A percentile compares a stretch with the other conserved stretches of the same genome.
Conservation (phyloP, 2,113 vertebrate species). For the Gnathonemus echidnorhynchus region DNA sequence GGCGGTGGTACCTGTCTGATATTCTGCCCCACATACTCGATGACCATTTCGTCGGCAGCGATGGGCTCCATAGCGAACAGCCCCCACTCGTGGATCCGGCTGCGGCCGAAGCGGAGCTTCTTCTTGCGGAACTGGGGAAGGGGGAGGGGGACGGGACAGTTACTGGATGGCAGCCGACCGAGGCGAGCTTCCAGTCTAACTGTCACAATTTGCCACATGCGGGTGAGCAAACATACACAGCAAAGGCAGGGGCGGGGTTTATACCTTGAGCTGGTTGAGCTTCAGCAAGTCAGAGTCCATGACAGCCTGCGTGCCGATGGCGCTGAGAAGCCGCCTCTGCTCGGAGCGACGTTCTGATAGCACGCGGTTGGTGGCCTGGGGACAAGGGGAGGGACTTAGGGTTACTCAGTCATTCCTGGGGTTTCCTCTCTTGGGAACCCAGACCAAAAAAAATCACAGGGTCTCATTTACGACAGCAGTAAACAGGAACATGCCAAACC, state of each 20-base stretch:
- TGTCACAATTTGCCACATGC: neutral
- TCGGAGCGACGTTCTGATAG: slow-evolving; percentile 83
- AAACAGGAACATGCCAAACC: neutral
- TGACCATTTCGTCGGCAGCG: slow-evolving; percentile 93
- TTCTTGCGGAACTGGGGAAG: slow-evolving; percentile 82
- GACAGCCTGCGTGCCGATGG: slow-evolving; percentile 75
- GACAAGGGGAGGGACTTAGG: neutral
- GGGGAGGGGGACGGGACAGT: neutral
- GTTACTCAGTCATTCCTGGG: neutral
- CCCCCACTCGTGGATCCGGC: slow-evolving; percentile 91
- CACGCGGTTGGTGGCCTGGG: slow-evolving; percentile 72
- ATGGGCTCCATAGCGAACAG: slow-evolving; percentile 94
- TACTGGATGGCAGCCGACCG: neutral
- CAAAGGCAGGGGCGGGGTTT: neutral
- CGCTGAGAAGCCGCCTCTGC: slow-evolving; percentile 80
- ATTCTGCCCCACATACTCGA: slow-evolving; percentile 91
- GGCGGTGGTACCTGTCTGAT: slow-evolving; percentile 74
- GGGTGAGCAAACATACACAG: neutral
- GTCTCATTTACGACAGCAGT: neutral
- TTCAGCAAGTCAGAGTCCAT: slow-evolving; percentile 86
- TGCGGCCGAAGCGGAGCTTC: slow-evolving; percentile 83
- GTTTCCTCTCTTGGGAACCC: neutral
- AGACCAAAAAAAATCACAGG: neutral
- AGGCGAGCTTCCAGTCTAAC: neutral
- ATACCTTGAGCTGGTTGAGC: slow-evolving; percentile 88